Evolutionary conservation across 2,113 vertebrate species (phyloP), one percentile per base, ranked within the genome.

Genomic region (Pterocles orientalis): DNA sequence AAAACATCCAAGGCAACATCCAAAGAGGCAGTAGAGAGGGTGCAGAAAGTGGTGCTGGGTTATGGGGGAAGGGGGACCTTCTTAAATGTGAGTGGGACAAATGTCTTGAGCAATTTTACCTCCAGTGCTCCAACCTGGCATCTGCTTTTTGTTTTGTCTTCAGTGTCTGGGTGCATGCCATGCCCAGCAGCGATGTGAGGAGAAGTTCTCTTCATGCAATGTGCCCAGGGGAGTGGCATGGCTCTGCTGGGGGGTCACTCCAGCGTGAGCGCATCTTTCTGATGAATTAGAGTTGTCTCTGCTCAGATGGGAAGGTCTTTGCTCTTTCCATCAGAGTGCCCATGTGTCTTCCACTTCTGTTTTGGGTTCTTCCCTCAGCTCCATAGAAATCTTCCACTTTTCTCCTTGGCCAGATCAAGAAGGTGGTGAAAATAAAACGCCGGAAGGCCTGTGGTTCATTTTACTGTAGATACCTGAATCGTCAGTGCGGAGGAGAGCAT

Each of bases 171-270:
- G 45, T 21, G 50, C 1, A 1, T 10, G 16, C 70, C 6, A 2
- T 71, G 50, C 36, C 45, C 57, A n/a, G 24, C 64, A 53, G 36
- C 2, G 6, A 23, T 3, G 20, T 23, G 51, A 29, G 47, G 65
- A 72, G 33, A 29, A 21, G 50, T 18, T 64, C 25, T 15, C 29
- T 36, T 17, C 1, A 1, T 18, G 12, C 25, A 26, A 0, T 10
- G n/a, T 2, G 3, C 36, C 71, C 45, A 17, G 2, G 16, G 39
- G n/a, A 78, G 58, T 2, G 3, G 34, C 28, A 4, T 14, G 14
- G 36, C 43, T 58, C 34, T 82, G 53, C 39, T 66, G 15, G 24
- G 45, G 60, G 54, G 29, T 76, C 34, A 7, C 18, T 33, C 36
- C n/a, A 53, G 20, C 58, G 33, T 0, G 1, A 20, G 21, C 12